Evolutionary conservation across 92 coral and sea anemone genomes (phyloP).

Genomic region (Zoanthus gigantus): DNA sequence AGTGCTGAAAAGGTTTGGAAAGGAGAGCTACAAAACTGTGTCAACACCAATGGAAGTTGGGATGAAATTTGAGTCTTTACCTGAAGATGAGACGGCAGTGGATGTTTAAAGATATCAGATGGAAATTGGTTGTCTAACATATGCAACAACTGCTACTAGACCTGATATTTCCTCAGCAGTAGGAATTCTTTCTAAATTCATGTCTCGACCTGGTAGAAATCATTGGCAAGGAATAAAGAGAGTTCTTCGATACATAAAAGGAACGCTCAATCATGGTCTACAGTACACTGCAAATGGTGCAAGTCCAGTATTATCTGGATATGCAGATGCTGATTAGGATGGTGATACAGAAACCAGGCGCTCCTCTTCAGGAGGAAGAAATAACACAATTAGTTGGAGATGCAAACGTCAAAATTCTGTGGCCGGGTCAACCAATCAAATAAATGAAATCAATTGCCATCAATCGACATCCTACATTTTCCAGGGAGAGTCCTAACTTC

Average conservation of each 20-base stretch:
- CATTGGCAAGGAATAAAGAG: constrained; percentile 52
- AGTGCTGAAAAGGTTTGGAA: constrained; percentile 43
- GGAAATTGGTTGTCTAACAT: constrained; percentile 32
- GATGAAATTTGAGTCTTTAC: constrained; percentile 42
- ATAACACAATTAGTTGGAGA: constrained; percentile 44
- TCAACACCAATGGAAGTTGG: constrained; percentile 49
- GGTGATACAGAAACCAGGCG: constrained; percentile 27
- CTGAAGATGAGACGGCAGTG: constrained; percentile 41
- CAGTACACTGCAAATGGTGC: constrained; percentile 13
- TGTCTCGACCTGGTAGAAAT: constrained; percentile 38
- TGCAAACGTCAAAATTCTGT: constrained; percentile 42
- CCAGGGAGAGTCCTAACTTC: too few relatives aligned
- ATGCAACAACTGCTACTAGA: constrained; percentile 49
- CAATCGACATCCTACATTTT: too few relatives aligned
- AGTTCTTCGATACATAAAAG: constrained; percentile 35
- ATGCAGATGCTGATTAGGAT: constrained; percentile 43
- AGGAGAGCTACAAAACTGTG: constrained; percentile 45
- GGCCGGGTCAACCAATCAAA: constrained; percentile 22
- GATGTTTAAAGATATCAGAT: constrained; percentile 42
- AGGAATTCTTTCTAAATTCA: constrained; percentile 48
- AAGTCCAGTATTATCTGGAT: constrained; percentile 21
- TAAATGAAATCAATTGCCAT: too few relatives aligned
- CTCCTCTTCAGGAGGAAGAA: constrained; percentile 19
- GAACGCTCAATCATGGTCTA: constrained; percentile 9
- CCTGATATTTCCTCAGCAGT: constrained; percentile 53